Percentiles rank a stretch among this genome's conserved stretches.
These are phyloP conservation scores for Sphyrna mokarran DNA, from an alignment of 2,113 vertebrate species.

Conservation along the genomic window DNA sequence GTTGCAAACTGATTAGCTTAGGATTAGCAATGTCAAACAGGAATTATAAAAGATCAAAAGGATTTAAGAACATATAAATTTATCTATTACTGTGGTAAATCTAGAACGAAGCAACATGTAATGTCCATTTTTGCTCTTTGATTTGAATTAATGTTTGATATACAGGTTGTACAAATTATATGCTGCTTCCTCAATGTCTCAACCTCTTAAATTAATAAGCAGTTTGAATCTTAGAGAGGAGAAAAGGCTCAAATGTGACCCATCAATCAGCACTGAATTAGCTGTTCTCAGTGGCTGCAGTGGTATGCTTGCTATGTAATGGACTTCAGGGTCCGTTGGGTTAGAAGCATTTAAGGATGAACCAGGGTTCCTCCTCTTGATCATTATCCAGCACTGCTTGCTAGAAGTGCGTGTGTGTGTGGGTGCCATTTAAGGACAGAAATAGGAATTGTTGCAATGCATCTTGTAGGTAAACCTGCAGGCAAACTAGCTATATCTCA, in stretches of 20 bases:
- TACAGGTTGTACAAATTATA: not conserved
- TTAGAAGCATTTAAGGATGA: not conserved
- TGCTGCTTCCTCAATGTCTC: not conserved
- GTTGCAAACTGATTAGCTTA: not conserved
- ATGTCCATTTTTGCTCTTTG: not conserved
- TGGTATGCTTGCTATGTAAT: not conserved
- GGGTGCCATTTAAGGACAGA: not conserved
- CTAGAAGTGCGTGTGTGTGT: not conserved
- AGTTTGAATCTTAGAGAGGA: not conserved
- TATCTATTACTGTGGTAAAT: not conserved
- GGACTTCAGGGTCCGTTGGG: not conserved
- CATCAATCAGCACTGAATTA: not conserved
- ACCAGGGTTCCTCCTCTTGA: not conserved
- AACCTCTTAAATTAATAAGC: not conserved
- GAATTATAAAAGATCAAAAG: not conserved
- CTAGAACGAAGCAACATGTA: not conserved
- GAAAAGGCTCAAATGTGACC: not conserved
- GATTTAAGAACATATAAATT: not conserved
- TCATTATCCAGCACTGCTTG: not conserved
- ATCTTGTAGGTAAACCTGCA: no score
- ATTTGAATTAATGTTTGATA: not conserved
- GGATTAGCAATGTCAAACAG: not conserved
- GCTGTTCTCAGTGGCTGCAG: not conserved
- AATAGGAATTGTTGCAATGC: not conserved
- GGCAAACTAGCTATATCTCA: not conserved